Evolutionary conservation across 1,140 invertebrate species (phyloP), one percentile per base, ranked within the genome.

Genomic region (Trichonephila clavipes): DNA sequence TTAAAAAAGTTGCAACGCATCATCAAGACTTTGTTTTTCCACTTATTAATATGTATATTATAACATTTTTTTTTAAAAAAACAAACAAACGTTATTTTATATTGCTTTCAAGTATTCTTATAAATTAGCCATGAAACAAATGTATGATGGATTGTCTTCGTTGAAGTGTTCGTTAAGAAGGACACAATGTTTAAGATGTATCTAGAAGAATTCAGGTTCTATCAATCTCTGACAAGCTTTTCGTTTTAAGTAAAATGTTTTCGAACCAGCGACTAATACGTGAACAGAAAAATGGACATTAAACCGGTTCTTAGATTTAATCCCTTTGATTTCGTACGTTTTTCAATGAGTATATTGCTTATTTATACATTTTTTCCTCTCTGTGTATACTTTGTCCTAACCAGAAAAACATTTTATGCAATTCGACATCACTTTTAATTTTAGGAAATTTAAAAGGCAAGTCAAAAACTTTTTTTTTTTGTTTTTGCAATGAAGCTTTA

Each of bases 231-330:
- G 72, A 77, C 72, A 77, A 77, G 72, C 6, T 40, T 34, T 28
- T 77, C 14, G 34, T 16, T 77, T 77, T 28, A 77, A 77, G 72
- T 77, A 28, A 28, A 77, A 77, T 77, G 72, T 40, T 77, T 77
- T 77, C 28, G 28, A 40, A 34, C 72, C 28, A 34, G 72, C 34
- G 34, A 77, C 72, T 18, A 77, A 77, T 77, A 77, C 28, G 72
- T 77, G 34, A 28, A 77, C 34, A 14, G 51, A 77, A 34, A 18
- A 28, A 77, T 77, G 72, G 34, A 18, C 16, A 77, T 77, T 40
- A 77, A 77, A 40, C 72, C 72, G 72, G 72, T 77, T 77, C 28
- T 19, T 18, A 14, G 4, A 10, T 69, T 69, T 69, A 69, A 69
- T 40, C 28, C 72, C 34, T 77, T 40, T 16, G 16, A 77, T 77